These are phyloP conservation scores for Eurystomus gularis DNA, from an alignment of 2,113 vertebrate genomes.

Conservation along the genomic window DNA sequence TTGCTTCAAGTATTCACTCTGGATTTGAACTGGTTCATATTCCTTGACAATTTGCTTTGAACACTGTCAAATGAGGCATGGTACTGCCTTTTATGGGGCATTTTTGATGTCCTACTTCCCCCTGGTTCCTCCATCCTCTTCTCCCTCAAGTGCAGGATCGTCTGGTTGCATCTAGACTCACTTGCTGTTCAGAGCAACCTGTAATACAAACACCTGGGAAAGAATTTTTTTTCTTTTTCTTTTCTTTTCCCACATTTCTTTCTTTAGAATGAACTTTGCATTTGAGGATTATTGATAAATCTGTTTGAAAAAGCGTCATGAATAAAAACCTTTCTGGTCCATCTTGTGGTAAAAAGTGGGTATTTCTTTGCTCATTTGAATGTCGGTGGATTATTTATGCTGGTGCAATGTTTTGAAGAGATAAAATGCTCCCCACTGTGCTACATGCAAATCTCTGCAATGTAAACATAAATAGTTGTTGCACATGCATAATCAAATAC, in stretches of 20 bases:
- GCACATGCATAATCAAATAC: constrained; percentile 40
- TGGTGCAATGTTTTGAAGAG: constrained; percentile 68
- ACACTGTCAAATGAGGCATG: neutral
- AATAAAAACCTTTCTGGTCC: constrained; percentile 56
- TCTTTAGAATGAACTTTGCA: neutral
- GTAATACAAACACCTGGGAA: neutral
- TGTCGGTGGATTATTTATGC: constrained; percentile 60
- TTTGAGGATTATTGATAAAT: constrained; percentile 40
- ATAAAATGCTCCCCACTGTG: constrained; percentile 72
- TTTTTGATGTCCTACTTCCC: neutral
- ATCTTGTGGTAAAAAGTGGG: constrained; percentile 34
- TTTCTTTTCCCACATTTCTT: neutral
- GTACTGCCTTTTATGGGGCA: neutral
- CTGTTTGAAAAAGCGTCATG: neutral
- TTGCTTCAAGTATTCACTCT: neutral
- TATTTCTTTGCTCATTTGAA: constrained; percentile 67
- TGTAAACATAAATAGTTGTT: constrained; percentile 51
- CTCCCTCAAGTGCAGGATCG: neutral
- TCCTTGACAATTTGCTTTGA: neutral
- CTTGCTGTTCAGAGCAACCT: neutral
- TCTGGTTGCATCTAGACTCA: neutral
- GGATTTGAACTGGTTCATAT: neutral
- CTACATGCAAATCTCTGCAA: constrained; percentile 56
- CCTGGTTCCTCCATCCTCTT: neutral
- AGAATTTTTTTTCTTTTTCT: neutral